Base-by-base conservation (phyloP, 2,888 invertebrate genomes). In the Lasioglossum morio region DNA sequence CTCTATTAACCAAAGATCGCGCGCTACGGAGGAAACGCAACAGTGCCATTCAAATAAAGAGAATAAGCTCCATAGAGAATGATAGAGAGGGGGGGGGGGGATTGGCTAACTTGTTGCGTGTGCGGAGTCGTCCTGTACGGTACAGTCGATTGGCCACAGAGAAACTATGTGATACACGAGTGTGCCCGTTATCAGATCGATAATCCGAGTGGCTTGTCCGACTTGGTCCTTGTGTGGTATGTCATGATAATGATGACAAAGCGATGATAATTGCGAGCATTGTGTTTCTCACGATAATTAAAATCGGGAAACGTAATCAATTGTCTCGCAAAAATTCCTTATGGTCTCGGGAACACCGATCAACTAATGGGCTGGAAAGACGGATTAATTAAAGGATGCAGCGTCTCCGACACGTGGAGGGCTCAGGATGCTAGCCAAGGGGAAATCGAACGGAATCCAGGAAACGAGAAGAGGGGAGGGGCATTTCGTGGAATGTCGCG, bases 401-500 rank as follows among this genome's bases (percentile, higher is more conserved):
- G n/a, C 12, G 30, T 63, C 30, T 63, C 63, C 19, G 63, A 63
- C 63, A 63, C 63, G 63, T 63, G 63, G 30, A 30, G 1, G 8
- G 19, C 80, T 63, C 37, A 27, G 76, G 66, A 75, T 16, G 48
- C 69, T 37, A 19, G 72, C 40, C 72, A 72, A 72, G 76, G 40
- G 69, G 74, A 63, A 57, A 60, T 73, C 27, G 72, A 30, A 57
- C 63, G 63, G 69, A 43, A 79, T 27, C 72, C 40, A 60, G 66
- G 73, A 72, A 37, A 70, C 69, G 75, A 46, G 72, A 72, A 37
- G 27, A 30, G 37, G 74, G 77, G 78, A 78, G 77, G n/a, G 90
- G 91, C 89, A 87, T 86, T 93, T 93, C 93, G 89, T 91, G 93
- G 94, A 93, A 94, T 93, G 91, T 91, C 91, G 90, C 90, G 91